phyloP scores from a whole-genome alignment of 2,888 invertebrate genomes.

The Griposia aprilina region DNA sequence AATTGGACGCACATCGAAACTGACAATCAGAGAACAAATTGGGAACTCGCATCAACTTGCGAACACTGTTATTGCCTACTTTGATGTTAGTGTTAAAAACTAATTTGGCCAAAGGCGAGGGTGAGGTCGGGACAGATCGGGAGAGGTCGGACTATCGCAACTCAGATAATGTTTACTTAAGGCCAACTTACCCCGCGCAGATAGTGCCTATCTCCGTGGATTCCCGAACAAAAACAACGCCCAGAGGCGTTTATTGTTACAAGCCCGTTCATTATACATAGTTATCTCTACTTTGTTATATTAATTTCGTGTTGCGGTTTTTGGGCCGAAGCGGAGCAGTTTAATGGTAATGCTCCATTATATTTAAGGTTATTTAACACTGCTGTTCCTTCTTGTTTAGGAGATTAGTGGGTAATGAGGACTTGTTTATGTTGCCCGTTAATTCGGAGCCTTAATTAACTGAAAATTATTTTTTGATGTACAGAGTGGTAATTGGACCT shows the following conservation, averaged over 20 bases:
- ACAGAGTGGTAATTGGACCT: conserved; percentile 37
- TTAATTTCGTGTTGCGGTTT: conserved; percentile 81
- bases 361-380: conserved; percentile 66
- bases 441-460: conserved; percentile 48
- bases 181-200: conserved; percentile 71
- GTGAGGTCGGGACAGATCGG: conserved; percentile 64
- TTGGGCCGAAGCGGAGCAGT: conserved; percentile 71
- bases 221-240: conserved; percentile 82
- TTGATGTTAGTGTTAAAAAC: conserved; percentile 79
- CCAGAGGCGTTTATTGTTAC: conserved; percentile 82
- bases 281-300: conserved; percentile 73
- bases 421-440: conserved; percentile 58
- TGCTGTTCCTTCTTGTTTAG: conserved; percentile 64
- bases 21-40: conserved; percentile 61
- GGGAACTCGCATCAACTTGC: conserved; percentile 64
- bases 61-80: conserved; percentile 71
- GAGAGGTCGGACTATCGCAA: conserved; percentile 68
- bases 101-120: conserved; percentile 75
- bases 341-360: conserved; percentile 69
- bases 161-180: conserved; percentile 79
- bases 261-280: conserved; percentile 79
- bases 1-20: conserved; percentile 29
- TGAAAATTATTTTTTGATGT: conserved; percentile 52
- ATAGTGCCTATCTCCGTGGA: conserved; percentile 72
- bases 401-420: conserved; percentile 59